Evolutionary conservation across 2,797 vertebrate species (phyloP).

Genomic region (Pogonophryne albipinna): DNA sequence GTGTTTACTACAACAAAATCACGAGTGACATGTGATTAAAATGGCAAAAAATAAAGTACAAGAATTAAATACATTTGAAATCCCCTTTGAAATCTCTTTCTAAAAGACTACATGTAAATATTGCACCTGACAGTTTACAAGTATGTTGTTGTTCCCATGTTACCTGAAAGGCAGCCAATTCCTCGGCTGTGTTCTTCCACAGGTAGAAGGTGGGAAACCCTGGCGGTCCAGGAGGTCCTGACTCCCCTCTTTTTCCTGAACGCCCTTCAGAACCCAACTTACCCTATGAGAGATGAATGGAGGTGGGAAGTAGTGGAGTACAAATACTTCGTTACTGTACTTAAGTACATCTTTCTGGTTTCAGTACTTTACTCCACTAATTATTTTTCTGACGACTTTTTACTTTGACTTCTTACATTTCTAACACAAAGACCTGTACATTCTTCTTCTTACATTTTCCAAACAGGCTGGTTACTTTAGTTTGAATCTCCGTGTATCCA

Average conservation of each 20-base stretch:
- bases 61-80: neutral
- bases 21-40: too few species aligned
- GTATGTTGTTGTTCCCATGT: conserved; percentile 16
- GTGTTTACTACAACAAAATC: neutral
- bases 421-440: too few species aligned
- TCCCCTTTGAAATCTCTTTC: neutral
- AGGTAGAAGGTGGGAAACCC: conserved; percentile 88
- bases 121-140: neutral
- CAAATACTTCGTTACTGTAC: too few species aligned
- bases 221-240: conserved; percentile 83
- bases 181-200: conserved; percentile 90
- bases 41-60: neutral
- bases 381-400: too few species aligned
- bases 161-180: conserved; percentile 89
- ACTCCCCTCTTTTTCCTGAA: conserved; percentile 79
- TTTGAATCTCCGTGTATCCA: too few species aligned
- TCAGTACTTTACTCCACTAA: too few species aligned
- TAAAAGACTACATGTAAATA: neutral
- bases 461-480: too few species aligned
- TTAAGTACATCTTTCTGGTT: too few species aligned
- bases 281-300: conserved; percentile 77
- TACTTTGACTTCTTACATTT: too few species aligned
- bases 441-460: too few species aligned
- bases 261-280: conserved; percentile 81
- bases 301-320: too few species aligned